Evolutionary conservation across 2,797 vertebrate species (phyloP).

Genomic region (Argentina silus): DNA sequence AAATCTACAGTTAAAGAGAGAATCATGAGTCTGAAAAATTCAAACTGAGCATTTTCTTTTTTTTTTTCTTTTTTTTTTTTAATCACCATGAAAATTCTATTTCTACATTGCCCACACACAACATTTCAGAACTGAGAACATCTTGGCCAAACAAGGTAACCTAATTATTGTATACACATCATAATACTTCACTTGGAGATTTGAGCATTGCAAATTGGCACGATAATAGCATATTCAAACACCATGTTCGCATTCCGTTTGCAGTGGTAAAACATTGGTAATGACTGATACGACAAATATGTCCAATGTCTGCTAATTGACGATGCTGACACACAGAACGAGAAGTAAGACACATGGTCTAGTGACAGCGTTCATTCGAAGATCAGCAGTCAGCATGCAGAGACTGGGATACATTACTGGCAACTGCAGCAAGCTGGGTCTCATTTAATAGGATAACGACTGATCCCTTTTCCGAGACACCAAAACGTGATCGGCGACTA

Average conservation of each 20-base stretch:
- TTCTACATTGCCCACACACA: too few species aligned
- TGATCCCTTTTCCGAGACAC: conserved; percentile 73
- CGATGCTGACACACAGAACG: background rate
- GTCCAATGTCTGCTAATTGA: background rate
- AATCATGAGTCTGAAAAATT: background rate
- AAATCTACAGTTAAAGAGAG: background rate
- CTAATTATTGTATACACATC: too few species aligned
- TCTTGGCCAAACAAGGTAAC: too few species aligned
- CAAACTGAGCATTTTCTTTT: too few species aligned
- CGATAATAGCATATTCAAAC: too few species aligned
- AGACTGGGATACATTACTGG: conserved; percentile 42
- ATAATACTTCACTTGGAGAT: too few species aligned
- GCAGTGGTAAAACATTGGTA: background rate
- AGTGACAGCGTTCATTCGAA: conserved; percentile 21
- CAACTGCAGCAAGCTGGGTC: conserved; percentile 55
- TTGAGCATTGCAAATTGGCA: too few species aligned
- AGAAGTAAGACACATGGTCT: background rate
- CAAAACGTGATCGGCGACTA: conserved; percentile 65
- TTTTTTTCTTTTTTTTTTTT: too few species aligned
- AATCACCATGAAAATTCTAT: too few species aligned
- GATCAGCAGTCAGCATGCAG: conserved; percentile 42
- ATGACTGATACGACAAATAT: background rate
- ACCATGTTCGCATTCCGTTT: background rate
- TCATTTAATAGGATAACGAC: conserved; percentile 74
- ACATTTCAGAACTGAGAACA: too few species aligned